Conservation (phyloP, 2,888 invertebrate genomes). For the Hypercompe scribonia region DNA sequence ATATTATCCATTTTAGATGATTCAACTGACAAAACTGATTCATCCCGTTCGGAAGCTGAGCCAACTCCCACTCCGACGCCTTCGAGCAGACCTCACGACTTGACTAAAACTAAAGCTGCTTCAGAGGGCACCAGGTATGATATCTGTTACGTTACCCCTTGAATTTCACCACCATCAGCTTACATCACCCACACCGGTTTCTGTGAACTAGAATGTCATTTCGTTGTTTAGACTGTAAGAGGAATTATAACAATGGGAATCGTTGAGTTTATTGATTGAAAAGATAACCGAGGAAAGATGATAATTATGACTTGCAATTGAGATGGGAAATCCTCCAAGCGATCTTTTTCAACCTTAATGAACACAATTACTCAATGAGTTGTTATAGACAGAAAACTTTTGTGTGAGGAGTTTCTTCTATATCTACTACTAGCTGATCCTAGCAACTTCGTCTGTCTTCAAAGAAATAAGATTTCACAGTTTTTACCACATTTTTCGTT, state of each 20-base stretch:
- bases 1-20: slow-evolving; percentile 64
- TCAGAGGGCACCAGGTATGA: slow-evolving; percentile 64
- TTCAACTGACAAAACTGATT: slow-evolving; percentile 76
- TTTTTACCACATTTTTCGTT: no score
- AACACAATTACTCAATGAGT: background rate
- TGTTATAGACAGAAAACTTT: background rate
- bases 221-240: no score
- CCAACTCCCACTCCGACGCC: slow-evolving; percentile 55
- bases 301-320: no score
- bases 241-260: no score
- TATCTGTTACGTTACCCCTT: background rate
- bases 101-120: slow-evolving; percentile 62
- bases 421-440: no score
- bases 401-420: no score
- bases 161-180: background rate
- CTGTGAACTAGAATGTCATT: no score
- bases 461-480: no score
- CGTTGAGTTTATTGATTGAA: background rate
- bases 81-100: slow-evolving; percentile 66
- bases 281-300: background rate
- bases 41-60: slow-evolving; percentile 72
- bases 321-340: no score
- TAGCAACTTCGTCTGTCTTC: no score
- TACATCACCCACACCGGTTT: no score
- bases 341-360: no score